Conservation (phyloP, 2,888 invertebrate genomes). For the Cheilosia vernalis region DNA sequence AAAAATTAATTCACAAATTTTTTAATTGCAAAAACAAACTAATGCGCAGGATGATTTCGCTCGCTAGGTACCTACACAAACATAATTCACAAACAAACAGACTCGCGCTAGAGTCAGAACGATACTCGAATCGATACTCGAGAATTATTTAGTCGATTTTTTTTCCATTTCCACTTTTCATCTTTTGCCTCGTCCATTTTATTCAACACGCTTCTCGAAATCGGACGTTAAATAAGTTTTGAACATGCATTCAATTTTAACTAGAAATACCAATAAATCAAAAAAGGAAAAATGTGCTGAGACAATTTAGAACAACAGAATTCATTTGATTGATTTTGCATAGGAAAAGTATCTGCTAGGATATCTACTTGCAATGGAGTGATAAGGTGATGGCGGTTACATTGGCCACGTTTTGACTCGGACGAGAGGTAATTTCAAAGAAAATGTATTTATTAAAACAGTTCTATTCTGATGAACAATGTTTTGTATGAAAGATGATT, state of each 20-base stretch:
- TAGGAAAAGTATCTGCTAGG: no score
- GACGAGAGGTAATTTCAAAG: no score
- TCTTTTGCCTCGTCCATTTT: constrained; percentile 18
- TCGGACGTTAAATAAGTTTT: neutral
- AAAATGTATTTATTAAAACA: no score
- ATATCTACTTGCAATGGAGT: no score
- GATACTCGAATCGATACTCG: neutral
- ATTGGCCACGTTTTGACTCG: no score
- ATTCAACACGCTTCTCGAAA: neutral
- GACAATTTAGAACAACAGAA: no score
- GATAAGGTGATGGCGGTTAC: no score
- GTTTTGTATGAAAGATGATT: constrained; percentile 42
- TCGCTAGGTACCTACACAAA: no score
- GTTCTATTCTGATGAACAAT: constrained; percentile 29
- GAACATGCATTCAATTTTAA: neutral
- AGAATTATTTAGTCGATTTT: neutral
- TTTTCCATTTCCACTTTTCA: neutral
- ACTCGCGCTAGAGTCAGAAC: constrained; percentile 16
- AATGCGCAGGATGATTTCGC: no score
- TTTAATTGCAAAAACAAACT: no score
- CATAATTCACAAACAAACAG: constrained; percentile 9
- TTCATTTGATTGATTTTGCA: no score
- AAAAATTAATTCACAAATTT: no score
- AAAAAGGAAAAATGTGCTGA: neutral
- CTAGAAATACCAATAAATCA: neutral